Conservation (phyloP, 35 echinoderm and acorn worm species). For the Patiria miniata region DNA sequence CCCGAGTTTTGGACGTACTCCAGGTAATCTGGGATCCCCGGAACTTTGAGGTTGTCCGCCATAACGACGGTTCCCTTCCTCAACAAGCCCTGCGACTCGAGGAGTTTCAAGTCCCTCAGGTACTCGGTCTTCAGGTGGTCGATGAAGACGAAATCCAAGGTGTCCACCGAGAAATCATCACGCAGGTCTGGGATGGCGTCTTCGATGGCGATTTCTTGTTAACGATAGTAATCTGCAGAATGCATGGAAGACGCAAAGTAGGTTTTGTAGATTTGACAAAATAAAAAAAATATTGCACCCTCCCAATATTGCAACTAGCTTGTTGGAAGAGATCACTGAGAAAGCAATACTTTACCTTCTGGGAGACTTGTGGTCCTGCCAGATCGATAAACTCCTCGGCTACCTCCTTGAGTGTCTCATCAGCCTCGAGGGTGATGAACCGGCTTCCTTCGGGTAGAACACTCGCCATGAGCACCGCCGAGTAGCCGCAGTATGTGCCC, state of each 20-base stretch:
- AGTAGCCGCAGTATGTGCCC: slow-evolving; percentile 71
- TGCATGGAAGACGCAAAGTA: neutral
- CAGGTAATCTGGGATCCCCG: slow-evolving; percentile 61
- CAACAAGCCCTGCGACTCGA: slow-evolving; percentile 49
- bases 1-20: slow-evolving; percentile 54
- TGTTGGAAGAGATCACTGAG: too few relatives aligned
- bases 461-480: slow-evolving; percentile 49
- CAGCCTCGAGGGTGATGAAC: slow-evolving; percentile 53
- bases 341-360: neutral
- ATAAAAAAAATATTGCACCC: too few relatives aligned
- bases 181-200: slow-evolving; percentile 59
- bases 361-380: slow-evolving; percentile 9
- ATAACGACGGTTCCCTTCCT: slow-evolving; percentile 53
- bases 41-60: slow-evolving; percentile 53
- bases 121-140: slow-evolving; percentile 65
- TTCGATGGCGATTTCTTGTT: slow-evolving; percentile 36
- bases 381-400: slow-evolving; percentile 51
- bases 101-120: slow-evolving; percentile 44
- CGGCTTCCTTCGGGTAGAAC: slow-evolving; percentile 46
- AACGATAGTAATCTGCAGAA: slow-evolving; percentile 48
- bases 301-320: too few relatives aligned
- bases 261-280: neutral
- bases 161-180: slow-evolving; percentile 15
- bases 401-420: neutral
- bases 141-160: slow-evolving; percentile 64